Percentiles rank a stretch among this genome's conserved stretches.
phyloP scores from a whole-genome alignment of 2,113 vertebrate species.

The Ploceus nigricollis region DNA sequence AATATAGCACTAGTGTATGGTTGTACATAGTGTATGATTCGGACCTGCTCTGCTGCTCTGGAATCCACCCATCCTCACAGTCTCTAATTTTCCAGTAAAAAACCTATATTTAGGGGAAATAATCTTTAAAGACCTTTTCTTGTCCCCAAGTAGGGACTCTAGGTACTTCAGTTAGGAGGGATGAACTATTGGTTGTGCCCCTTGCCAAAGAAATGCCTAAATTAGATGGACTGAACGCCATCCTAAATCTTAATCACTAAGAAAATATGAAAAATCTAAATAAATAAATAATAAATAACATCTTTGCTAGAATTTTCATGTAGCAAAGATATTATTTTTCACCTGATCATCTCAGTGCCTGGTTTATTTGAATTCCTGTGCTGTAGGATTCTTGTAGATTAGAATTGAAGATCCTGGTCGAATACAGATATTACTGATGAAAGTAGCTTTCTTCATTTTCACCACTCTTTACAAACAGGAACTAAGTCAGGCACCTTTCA shows the following conservation, averaged over 20 bases:
- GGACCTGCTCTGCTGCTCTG: neutral
- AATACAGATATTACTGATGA: neutral
- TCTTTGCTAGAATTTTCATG: neutral
- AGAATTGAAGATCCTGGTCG: neutral
- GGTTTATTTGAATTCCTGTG: neutral
- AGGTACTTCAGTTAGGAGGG: neutral
- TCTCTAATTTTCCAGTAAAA: neutral
- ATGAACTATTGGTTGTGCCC: rapidly evolving
- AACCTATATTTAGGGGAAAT: neutral
- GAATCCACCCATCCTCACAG: neutral
- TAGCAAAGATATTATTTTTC: neutral
- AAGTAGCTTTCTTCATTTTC: neutral
- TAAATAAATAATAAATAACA: no score
- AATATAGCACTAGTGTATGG: neutral
- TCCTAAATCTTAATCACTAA: neutral
- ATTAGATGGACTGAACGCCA: neutral
- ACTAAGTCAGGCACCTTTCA: neutral
- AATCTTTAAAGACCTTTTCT: neutral
- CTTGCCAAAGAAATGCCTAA: neutral
- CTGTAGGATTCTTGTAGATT: neutral
- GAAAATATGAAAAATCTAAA: neutral
- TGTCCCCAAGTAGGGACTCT: neutral
- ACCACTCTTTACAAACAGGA: neutral
- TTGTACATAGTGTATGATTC: no score
- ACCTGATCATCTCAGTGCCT: neutral